Evolutionary conservation across 2,888 invertebrate species (phyloP).

Genomic region (Cactoblastis cactorum): DNA sequence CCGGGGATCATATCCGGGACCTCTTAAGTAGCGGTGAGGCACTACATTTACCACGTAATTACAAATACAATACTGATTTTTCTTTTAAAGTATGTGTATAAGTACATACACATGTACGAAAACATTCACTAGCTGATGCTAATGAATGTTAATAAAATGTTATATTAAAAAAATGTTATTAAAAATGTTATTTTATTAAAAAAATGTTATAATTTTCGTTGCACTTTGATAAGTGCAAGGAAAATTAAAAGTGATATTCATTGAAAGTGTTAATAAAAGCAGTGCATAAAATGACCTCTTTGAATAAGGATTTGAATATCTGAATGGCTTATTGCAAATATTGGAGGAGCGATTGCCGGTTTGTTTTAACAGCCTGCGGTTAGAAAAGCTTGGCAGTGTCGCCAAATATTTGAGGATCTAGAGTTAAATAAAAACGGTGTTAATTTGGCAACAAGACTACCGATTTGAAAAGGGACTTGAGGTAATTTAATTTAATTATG

Average conservation of each 20-base stretch:
- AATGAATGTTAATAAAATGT: too few species aligned
- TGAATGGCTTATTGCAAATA: slow-evolving; percentile 26
- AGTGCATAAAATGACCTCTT: slow-evolving; percentile 34
- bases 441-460: slow-evolving; percentile 9
- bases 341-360: slow-evolving; percentile 31
- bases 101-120: too few species aligned
- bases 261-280: slow-evolving; percentile 26
- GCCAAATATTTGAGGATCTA: slow-evolving; percentile 31
- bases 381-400: slow-evolving; percentile 43
- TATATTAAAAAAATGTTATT: too few species aligned
- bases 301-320: slow-evolving; percentile 24
- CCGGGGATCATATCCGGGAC: too few species aligned
- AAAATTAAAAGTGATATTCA: slow-evolving; percentile 66
- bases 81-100: too few species aligned
- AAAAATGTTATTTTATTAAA: too few species aligned
- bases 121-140: too few species aligned
- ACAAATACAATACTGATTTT: too few species aligned
- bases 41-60: too few species aligned
- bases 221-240: too few species aligned
- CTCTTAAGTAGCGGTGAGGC: too few species aligned
- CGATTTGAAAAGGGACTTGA: slow-evolving; percentile 2
- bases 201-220: too few species aligned
- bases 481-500: neutral
- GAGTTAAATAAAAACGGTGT: slow-evolving; percentile 15
- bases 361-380: slow-evolving; percentile 48